Evolutionary conservation across 2,797 vertebrate species (phyloP), one percentile per base, ranked within the genome.

Genomic region (Chelidonichthys spinosus): DNA sequence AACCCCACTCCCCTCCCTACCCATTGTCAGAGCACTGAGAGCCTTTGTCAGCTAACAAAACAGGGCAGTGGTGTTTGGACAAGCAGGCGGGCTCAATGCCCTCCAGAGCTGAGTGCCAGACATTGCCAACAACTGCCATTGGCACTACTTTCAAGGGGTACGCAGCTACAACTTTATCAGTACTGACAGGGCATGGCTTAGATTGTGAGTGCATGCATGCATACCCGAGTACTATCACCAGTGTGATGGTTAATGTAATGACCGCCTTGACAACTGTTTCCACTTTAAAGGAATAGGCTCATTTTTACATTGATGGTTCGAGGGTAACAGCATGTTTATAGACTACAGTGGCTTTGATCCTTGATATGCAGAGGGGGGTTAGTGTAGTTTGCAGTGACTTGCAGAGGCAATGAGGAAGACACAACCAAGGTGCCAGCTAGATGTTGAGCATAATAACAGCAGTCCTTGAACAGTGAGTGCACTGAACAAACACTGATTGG

Each of bases 41-140:
- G 87, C 82, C 91, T 93, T 93, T 95, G 92, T 94, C 81, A 86
- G 79, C 81, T 83, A 85, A 88, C 79, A 85, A 88, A 94, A 93
- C 89, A 85, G 86, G 87, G 70, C 85, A 92, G 87, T 50, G 80
- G 79, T 93, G 93, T 94, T 94, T 92, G 69, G 78, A 93, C 85
- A 91, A 82, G 83, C 81, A 81, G 76, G 72, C 64, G 14, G 76
- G 83, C 76, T 83, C 85, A 69, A 65, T 85, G 80, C 73, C 83
- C 83, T 87, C 62, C 75, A 76, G 69, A 85, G 74, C 74, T 10
- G 69, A 85, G 84, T 78, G 83, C 85, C 87, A 88, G 84, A 90
- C 82, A 73, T 86, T 78, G 81, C 76, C 84, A 83, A 90, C 81
- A 55, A 58, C 71, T 82, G 73, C 63, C 75, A 85, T 9, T 86